A percentile compares a stretch with the other conserved stretches of the same genome.
Conservation (phyloP, 1,140 invertebrate genomes). For the Calliphora vicina region DNA sequence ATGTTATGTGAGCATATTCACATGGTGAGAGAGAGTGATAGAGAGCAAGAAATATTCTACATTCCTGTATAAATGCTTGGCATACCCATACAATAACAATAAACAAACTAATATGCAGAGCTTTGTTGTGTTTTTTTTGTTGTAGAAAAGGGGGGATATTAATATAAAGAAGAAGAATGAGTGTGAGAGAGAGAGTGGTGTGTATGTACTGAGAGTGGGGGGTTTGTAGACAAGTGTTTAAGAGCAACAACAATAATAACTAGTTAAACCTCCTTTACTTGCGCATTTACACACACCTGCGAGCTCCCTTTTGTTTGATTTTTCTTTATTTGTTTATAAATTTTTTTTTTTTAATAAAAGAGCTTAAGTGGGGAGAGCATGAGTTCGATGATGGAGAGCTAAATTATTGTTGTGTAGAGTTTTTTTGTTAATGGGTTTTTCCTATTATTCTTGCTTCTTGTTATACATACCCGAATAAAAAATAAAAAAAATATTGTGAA, state of each 20-base stretch:
- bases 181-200: neutral
- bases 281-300: conserved; percentile 13
- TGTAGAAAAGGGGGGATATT: neutral
- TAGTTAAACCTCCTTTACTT: conserved; percentile 21
- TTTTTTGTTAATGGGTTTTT: conserved; percentile 24
- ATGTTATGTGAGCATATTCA: neutral
- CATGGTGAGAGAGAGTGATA: neutral
- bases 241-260: neutral
- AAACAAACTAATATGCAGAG: neutral
- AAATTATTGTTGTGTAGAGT: neutral
- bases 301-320: neutral
- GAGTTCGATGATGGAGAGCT: neutral
- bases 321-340: neutral
- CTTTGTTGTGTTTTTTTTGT: neutral
- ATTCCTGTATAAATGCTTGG: conserved; percentile 33
- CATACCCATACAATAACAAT: conserved; percentile 32
- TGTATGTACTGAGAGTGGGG: neutral
- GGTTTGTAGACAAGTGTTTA: neutral
- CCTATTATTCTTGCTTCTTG: conserved; percentile 23
- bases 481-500: conserved; percentile 19
- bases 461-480: neutral
- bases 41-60: conserved; percentile 35
- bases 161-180: conserved; percentile 9
- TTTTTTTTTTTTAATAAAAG: neutral
- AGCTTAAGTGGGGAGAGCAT: neutral